Evolutionary conservation across 2,113 vertebrate genomes (phyloP).

Genomic region (Lamprologus ornatipinnis): DNA sequence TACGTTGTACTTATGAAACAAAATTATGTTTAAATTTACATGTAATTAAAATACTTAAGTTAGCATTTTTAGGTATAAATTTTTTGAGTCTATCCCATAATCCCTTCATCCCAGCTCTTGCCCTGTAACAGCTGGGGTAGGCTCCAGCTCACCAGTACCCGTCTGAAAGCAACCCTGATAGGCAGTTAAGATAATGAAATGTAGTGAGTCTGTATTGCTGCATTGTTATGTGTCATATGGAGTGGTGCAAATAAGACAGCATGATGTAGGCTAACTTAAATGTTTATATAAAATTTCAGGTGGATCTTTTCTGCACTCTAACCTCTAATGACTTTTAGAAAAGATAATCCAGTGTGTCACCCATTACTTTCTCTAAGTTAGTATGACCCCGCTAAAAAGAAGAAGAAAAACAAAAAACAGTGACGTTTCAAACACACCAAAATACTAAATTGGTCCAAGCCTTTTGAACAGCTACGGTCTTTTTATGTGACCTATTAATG

Average conservation of each 20-base stretch:
- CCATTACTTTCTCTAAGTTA: background rate
- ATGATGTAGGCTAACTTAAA: background rate
- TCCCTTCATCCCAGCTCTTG: background rate
- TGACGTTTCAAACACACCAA: fast-evolving
- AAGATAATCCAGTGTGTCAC: background rate
- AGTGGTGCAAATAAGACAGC: background rate
- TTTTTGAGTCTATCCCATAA: background rate
- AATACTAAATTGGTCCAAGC: background rate
- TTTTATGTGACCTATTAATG: background rate
- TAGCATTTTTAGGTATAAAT: background rate
- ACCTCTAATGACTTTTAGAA: background rate
- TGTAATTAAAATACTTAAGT: background rate
- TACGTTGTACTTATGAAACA: background rate
- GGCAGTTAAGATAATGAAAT: background rate
- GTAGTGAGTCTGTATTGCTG: background rate
- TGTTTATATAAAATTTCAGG: background rate
- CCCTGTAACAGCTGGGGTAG: background rate
- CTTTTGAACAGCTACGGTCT: background rate
- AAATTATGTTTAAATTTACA: background rate
- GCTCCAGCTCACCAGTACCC: background rate
- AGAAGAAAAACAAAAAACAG: background rate
- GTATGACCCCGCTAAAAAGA: fast-evolving
- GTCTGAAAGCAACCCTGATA: background rate
- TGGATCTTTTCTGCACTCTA: background rate
- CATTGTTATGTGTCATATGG: background rate